Evolutionary conservation across 2,888 invertebrate genomes (phyloP).

Genomic region (Deilephila elpenor): DNA sequence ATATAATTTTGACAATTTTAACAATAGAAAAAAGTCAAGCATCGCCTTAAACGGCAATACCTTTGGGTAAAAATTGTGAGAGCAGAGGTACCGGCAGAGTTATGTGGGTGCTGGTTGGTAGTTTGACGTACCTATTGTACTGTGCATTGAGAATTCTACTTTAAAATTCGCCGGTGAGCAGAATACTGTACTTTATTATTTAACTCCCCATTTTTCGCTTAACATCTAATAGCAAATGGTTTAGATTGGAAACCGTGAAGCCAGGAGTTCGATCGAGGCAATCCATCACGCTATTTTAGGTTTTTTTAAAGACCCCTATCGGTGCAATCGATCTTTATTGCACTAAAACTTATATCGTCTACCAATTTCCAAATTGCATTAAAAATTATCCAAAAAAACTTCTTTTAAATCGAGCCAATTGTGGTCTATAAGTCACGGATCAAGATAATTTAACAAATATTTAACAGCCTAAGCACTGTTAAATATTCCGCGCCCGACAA

Average conservation of each 20-base stretch:
- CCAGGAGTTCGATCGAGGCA: no score
- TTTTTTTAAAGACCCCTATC: no score
- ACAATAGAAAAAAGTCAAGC: not conserved
- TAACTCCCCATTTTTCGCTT: not conserved
- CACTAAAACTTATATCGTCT: no score
- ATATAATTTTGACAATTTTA: no score
- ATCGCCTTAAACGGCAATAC: slow-evolving; percentile 22
- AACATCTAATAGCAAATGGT: no score
- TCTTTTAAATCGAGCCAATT: not conserved
- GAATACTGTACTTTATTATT: not conserved
- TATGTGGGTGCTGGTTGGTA: not conserved
- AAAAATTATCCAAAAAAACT: not conserved
- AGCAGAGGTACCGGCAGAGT: not conserved
- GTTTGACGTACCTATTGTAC: not conserved
- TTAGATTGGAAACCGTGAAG: no score
- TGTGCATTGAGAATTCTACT: not conserved
- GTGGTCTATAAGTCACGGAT: not conserved
- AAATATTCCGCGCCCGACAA: slow-evolving; percentile 9
- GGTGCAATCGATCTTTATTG: no score
- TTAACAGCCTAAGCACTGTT: slow-evolving; percentile 15
- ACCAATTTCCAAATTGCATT: no score
- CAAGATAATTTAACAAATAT: slow-evolving; percentile 8
- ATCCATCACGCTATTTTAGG: no score
- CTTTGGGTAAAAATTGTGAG: slow-evolving; percentile 18
- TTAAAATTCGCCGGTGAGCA: not conserved